Conservation (phyloP, 2,797 vertebrate species). For the Fundulus diaphanus region DNA sequence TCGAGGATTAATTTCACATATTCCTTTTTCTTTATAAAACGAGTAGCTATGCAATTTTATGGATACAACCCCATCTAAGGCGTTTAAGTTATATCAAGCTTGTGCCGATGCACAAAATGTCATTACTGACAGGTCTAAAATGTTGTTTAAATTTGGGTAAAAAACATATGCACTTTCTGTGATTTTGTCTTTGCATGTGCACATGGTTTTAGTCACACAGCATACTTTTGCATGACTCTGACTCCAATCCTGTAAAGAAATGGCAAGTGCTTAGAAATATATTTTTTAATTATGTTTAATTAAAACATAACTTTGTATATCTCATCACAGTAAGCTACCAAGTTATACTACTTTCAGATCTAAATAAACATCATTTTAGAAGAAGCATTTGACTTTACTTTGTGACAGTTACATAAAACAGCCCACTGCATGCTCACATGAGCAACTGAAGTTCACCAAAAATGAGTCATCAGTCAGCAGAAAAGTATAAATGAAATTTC, state of each 20-base stretch:
- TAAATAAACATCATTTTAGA: neutral
- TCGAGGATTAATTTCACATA: neutral
- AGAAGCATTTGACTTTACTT: neutral
- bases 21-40: neutral
- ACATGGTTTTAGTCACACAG: neutral
- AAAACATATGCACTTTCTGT: neutral
- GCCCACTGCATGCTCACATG: neutral
- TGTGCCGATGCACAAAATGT: neutral
- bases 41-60: neutral
- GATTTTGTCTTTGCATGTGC: neutral
- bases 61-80: neutral
- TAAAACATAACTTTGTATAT: neutral
- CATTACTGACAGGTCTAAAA: neutral
- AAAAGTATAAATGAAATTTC: constrained; percentile 12
- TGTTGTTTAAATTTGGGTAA: neutral
- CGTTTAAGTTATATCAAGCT: neutral
- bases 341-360: neutral
- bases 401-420: neutral
- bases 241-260: neutral
- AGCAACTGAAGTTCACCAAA: neutral
- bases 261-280: neutral
- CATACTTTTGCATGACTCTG: neutral
- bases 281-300: neutral
- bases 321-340: neutral
- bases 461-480: constrained; percentile 16